Evolutionary conservation across 1,140 invertebrate genomes (phyloP).

Genomic region (Brachionus paranguensis): DNA sequence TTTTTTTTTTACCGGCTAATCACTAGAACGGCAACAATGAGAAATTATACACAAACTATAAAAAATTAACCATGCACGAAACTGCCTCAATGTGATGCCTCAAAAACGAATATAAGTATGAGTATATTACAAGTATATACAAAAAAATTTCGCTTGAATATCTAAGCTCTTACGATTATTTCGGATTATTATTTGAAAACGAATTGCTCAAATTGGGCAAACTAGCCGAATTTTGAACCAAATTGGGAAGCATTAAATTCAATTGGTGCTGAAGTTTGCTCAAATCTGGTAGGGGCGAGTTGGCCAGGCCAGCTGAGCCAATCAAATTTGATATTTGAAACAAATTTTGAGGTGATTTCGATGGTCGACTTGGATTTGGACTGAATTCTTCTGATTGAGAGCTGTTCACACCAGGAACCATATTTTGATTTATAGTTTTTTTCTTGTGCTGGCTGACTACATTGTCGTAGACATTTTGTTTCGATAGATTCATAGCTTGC

Average conservation of each 20-base stretch:
- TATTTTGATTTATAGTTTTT: neutral
- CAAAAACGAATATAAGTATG: neutral
- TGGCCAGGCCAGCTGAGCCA: neutral
- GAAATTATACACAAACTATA: neutral
- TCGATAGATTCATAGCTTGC: neutral
- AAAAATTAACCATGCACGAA: neutral
- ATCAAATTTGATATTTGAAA: slow-evolving; percentile 22
- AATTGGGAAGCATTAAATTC: slow-evolving; percentile 5
- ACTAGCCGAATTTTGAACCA: neutral
- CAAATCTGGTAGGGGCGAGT: neutral
- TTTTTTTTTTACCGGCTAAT: neutral
- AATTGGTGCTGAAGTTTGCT: neutral
- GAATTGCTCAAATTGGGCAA: neutral
- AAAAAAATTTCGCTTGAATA: neutral
- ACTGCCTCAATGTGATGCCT: neutral
- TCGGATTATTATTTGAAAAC: neutral
- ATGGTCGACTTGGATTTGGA: neutral
- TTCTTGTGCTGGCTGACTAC: slow-evolving; percentile 1
- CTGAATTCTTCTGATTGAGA: neutral
- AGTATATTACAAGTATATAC: neutral
- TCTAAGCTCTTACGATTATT: neutral
- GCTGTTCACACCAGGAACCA: neutral
- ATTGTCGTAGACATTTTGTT: neutral
- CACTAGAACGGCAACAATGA: neutral
- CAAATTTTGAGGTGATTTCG: slow-evolving; percentile 1